Evolutionary conservation across 2,888 invertebrate genomes (phyloP), one percentile per base, ranked within the genome.

Genomic region (Yponomeuta plumbellus): DNA sequence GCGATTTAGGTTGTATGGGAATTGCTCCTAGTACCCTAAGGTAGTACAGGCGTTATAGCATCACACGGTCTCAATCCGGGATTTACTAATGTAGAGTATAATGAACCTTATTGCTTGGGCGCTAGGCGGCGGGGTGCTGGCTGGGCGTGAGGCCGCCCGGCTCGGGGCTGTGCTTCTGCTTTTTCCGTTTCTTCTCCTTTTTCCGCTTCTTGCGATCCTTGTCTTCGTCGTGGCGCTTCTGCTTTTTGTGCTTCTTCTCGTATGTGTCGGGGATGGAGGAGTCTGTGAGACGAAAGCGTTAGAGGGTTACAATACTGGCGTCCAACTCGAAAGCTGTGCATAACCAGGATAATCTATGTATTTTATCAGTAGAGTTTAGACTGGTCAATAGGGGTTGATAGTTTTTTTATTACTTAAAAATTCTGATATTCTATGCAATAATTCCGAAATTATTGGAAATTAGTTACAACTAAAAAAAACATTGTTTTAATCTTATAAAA

Each of bases 131-230:
- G 1, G 88, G 84, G 69, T 92, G 92, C 70, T 92, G 92, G 77
- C 80, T 90, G 5, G 91, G 92, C 2, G 91, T 91, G 69, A 92
- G 91, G 44, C 94, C 94, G 11, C 95, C 95, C 77, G 96, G 97
- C 80, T 97, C 97, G 0, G 97, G 97, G 80, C 97, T 97, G 84
- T 97, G 97, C 78, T 97, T 97, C 77, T 97, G 97, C 84, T 98
- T 98, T 94, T 98, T 98, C 74, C 97, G 93, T 77, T 98, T 98
- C 86, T 98, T 98, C 80, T 98, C 97, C 89, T 98, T 98, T 94
- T 97, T 98, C 77, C 97, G 92, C 83, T 97, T 98, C 88, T 97
- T 97, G 52, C 97, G 93, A 78, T 98, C 97, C 78, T 97, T 97
- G 75, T 98, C 97, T 72, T 98, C 98, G 74, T 98, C 97, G 75